These are phyloP conservation scores for Lasiommata megera DNA, from an alignment of 2,888 invertebrate genomes.

Conservation along the genomic window DNA sequence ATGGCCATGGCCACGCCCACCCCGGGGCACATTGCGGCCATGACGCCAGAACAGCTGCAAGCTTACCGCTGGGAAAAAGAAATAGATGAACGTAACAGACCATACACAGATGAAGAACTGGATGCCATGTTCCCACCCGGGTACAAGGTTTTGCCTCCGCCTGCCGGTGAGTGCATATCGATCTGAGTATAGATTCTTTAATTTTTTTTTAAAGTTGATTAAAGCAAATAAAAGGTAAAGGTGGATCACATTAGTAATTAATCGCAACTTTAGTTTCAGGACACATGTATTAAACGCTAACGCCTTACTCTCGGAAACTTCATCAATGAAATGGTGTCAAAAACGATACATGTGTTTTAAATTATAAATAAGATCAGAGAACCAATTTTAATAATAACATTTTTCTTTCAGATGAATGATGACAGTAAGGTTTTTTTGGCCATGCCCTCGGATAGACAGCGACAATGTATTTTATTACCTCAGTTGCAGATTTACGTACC, in stretches of 20 bases:
- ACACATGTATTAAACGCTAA: constrained; percentile 68
- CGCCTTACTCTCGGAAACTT: constrained; percentile 50
- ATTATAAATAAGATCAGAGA: constrained; percentile 49
- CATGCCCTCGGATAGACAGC: constrained; percentile 66
- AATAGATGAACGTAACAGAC: constrained; percentile 98
- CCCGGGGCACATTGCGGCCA: constrained; percentile 96
- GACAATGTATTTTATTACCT: constrained; percentile 53
- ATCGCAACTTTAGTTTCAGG: constrained; percentile 75
- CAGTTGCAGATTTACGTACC: constrained; percentile 44
- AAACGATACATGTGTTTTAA: constrained; percentile 59
- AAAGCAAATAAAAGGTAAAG: constrained; percentile 35
- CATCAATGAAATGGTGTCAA: constrained; percentile 42
- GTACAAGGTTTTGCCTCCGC: constrained; percentile 97
- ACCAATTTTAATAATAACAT: constrained; percentile 59
- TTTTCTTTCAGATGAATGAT: constrained; percentile 80
- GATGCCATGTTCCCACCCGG: constrained; percentile 99
- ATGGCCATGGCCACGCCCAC: constrained; percentile 99
- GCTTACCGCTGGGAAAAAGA: constrained; percentile 99
- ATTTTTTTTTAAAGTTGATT: constrained; percentile 21
- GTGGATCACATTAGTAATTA: constrained; percentile 65
- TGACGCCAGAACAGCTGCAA: constrained; percentile 99
- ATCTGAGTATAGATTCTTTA: constrained; percentile 28
- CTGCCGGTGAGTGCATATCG: constrained; percentile 84
- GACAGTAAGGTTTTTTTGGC: constrained; percentile 66
- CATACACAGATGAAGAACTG: constrained; percentile 97